Evolutionary conservation across 2,797 vertebrate genomes (phyloP), one percentile per base, ranked within the genome.

Genomic region (Pterois miles): DNA sequence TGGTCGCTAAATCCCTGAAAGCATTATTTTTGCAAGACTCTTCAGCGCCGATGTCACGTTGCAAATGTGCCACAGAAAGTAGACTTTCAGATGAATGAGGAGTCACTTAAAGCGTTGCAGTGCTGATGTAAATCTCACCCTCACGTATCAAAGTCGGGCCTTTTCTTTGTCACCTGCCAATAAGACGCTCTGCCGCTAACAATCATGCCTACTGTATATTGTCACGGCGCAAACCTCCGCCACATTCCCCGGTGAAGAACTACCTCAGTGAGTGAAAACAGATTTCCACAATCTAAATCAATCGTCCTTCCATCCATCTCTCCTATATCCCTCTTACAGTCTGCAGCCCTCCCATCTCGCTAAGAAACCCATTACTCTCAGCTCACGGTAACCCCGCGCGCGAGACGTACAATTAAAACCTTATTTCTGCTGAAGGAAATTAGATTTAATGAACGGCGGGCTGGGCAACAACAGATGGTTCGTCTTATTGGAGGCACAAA

Each of bases 401-500:
- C 36, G 69, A 89, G 85, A 86, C 70, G 75, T 86, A 95, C 93
- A 95, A 94, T 94, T 94, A 93, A 94, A 94, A 92, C 88, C 88
- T 85, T 92, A 91, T 92, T 92, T 88, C 87, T 90, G 88, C 88
- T 84, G 91, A 91, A 91, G 89, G 87, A 94, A 94, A 94, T 93
- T 91, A 88, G 89, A 92, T 94, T 94, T 95, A 95, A 94, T 94
- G 93, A 95, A 94, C 83, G 89, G 80, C 84, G 81, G 86, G 88
- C 91, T 86, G 84, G 87, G 92, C 87, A 91, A 91, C 90, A 94
- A 94, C 94, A 96, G 93, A 95, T 95, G 93, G 93, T 88, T 90
- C 79, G 84, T 94, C 93, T 94, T 95, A 94, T 93, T 94, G 92
- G 86, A 88, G 85, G 90, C 89, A 90, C 91, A 94, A 93, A 95